These are phyloP conservation scores for Craseonycteris thonglongyai DNA, from an alignment of 2,113 vertebrate species.

Conservation along the genomic window DNA sequence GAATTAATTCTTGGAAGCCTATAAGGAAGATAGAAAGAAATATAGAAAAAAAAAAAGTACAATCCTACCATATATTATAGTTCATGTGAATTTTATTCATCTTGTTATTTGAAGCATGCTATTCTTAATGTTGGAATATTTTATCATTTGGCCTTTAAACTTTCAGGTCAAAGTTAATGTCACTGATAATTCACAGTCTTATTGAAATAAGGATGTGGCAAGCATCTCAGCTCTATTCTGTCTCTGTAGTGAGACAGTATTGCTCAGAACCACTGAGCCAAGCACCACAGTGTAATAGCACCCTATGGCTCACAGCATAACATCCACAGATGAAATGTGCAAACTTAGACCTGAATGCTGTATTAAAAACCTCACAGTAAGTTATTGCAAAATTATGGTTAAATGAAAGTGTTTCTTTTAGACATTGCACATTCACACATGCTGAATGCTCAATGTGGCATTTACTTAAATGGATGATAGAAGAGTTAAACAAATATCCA, in stretches of 20 bases:
- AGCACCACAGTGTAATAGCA: background rate
- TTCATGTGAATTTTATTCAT: background rate
- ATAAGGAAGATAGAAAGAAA: background rate
- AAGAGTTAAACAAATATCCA: constrained; percentile 6
- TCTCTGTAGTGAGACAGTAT: background rate
- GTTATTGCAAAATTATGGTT: background rate
- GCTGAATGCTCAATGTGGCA: background rate
- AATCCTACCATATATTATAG: background rate
- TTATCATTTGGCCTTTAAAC: background rate
- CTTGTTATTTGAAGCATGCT: background rate
- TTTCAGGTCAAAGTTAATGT: background rate
- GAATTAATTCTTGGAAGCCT: background rate
- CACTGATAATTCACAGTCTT: background rate
- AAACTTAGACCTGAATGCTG: background rate
- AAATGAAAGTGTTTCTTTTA: background rate
- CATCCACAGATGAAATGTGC: background rate
- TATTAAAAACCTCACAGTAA: background rate
- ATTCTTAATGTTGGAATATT: background rate
- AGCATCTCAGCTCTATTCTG: background rate
- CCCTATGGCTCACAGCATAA: background rate
- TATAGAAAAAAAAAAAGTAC: background rate
- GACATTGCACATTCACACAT: background rate
- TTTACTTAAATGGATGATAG: constrained; percentile 17
- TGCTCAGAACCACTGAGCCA: background rate
- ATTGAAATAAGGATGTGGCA: background rate